phyloP scores from a whole-genome alignment of 2,113 vertebrate genomes.

The Tretioscincus oriximinensis region DNA sequence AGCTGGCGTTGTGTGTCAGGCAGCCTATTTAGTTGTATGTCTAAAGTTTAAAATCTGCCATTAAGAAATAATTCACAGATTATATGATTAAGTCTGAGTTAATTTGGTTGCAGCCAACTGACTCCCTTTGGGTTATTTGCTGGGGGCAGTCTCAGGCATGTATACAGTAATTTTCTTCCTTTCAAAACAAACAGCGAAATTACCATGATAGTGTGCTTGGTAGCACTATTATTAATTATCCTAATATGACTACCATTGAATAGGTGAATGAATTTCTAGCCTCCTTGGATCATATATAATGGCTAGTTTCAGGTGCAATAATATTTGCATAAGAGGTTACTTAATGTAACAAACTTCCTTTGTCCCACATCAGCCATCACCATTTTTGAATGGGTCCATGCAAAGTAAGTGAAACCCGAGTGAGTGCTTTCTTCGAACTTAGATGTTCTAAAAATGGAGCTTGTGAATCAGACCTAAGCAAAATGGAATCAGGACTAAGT shows the following conservation, averaged over 20 bases:
- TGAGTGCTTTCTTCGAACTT: slow-evolving; percentile 19
- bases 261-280: slow-evolving; percentile 13
- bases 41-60: slow-evolving; percentile 47
- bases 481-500: neutral
- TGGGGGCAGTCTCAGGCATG: neutral
- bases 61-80: slow-evolving; percentile 36
- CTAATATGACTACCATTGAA: slow-evolving; percentile 33
- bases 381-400: neutral
- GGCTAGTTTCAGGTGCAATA: slow-evolving; percentile 35
- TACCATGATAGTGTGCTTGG: slow-evolving; percentile 12
- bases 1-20: slow-evolving; percentile 27
- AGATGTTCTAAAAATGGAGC: slow-evolving; percentile 10
- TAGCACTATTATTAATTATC: slow-evolving; percentile 31
- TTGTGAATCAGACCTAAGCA: slow-evolving; percentile 15
- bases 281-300: slow-evolving; percentile 30
- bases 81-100: slow-evolving; percentile 23
- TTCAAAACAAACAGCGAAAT: slow-evolving; percentile 8
- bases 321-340: slow-evolving; percentile 18
- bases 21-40: slow-evolving; percentile 25
- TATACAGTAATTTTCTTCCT: slow-evolving; percentile 32
- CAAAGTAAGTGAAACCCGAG: neutral
- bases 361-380: neutral
- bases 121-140: slow-evolving; percentile 31
- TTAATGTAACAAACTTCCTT: slow-evolving; percentile 2
- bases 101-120: slow-evolving; percentile 31